phyloP scores from a whole-genome alignment of 2,113 vertebrate genomes.

The Nerophis lumbriciformis region DNA sequence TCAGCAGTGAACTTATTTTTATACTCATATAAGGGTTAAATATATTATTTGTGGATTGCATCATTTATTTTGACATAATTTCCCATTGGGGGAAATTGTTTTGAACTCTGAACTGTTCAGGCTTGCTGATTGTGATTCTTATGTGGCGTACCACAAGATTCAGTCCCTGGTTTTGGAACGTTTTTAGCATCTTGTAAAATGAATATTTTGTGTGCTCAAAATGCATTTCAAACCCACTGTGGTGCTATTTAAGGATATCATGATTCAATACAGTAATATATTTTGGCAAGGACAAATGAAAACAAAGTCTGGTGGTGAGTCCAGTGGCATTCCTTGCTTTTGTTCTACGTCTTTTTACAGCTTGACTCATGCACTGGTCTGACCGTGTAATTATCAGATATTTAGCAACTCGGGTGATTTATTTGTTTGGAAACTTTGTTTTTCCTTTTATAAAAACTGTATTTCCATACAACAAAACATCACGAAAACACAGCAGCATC shows the following conservation, averaged over 20 bases:
- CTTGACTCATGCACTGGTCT: conserved; percentile 19
- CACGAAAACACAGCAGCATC: conserved; percentile 34
- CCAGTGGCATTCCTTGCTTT: neutral
- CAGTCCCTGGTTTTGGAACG: neutral
- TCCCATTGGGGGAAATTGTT: neutral
- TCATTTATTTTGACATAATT: too few relatives aligned
- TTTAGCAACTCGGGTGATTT: conserved; percentile 32
- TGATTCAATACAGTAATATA: neutral
- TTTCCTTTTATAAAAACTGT: conserved; percentile 18
- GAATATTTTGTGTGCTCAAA: neutral
- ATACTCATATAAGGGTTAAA: too few relatives aligned
- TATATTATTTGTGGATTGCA: too few relatives aligned
- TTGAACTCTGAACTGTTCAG: neutral
- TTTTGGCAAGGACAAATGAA: conserved; percentile 3
- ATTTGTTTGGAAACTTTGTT: conserved; percentile 36
- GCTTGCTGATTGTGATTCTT: neutral
- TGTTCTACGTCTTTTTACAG: conserved; percentile 9
- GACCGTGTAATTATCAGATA: conserved; percentile 25
- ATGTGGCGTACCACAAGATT: conserved; percentile 3
- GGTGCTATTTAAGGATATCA: neutral
- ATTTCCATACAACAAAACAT: conserved; percentile 20
- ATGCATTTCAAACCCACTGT: neutral
- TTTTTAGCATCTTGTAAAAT: neutral
- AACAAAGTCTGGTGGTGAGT: conserved; percentile 10
- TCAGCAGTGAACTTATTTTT: too few relatives aligned